phyloP scores from a whole-genome alignment of 2,113 vertebrate species.

The Oreotrochilus melanogaster region DNA sequence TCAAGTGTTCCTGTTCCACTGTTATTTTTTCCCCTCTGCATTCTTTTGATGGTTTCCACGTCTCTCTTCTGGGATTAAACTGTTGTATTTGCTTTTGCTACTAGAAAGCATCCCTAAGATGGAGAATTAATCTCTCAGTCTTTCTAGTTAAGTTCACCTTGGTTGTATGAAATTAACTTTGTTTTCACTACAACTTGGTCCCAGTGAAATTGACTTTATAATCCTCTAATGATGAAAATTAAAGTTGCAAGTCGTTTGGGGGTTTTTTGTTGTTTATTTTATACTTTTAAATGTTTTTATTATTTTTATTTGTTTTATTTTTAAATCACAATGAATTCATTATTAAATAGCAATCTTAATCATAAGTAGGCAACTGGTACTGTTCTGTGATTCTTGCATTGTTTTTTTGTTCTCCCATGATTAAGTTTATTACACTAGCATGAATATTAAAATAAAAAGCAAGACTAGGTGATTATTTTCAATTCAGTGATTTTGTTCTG shows the following conservation, averaged over 20 bases:
- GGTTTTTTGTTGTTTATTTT: too few relatives aligned
- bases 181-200: too few relatives aligned
- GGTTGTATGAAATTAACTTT: background rate
- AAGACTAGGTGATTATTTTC: background rate
- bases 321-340: background rate
- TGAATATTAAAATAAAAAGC: background rate
- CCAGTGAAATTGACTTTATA: background rate
- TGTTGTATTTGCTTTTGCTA: background rate
- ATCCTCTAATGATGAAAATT: background rate
- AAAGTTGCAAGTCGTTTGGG: accelerated
- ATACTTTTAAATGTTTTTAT: too few relatives aligned
- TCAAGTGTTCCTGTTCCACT: conserved; percentile 23
- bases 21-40: conserved; percentile 29
- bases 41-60: conserved; percentile 56
- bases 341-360: background rate
- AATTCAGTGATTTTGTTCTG: background rate
- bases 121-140: background rate
- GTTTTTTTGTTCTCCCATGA: background rate
- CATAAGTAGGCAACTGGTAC: background rate
- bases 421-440: background rate
- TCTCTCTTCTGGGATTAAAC: conserved; percentile 15
- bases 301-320: background rate
- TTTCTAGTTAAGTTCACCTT: background rate
- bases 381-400: background rate
- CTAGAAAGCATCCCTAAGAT: background rate